Evolutionary conservation across 2,113 vertebrate species (phyloP), one percentile per base, ranked within the genome.

Genomic region (Dinomys branickii): DNA sequence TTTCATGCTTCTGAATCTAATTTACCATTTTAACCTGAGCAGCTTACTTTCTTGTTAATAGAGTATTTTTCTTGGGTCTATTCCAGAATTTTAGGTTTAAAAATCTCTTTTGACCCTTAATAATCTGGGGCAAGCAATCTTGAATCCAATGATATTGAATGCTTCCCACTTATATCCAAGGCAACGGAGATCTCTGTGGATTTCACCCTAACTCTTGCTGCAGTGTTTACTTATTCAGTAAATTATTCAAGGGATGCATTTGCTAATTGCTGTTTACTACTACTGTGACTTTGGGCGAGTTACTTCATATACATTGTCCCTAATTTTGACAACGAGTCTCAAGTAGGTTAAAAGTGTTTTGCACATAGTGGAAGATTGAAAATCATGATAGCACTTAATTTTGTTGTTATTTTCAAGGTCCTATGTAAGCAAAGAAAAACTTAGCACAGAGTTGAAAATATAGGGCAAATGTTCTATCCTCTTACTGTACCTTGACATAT

Each of bases 51-150:
- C 75, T 58, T 69, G 59, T 92, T 87, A 77, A 30, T 33, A 41
- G 82, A 88, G 6, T 90, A 30, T 92, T 97, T 78, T 84, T 95
- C 93, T 85, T 89, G 84, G 58, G 91, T 84, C 85, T 67, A 4
- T 73, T 90, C 52, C 67, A 85, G 58, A 71, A 67, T 85, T 95
- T 87, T 61, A 47, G 67, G 59, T 67, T 81, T 85, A 44, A 94
- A 85, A 77, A 33, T 88, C 63, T 77, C 52, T 44, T 47, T 28
- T 6, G 35, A 88, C 71, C 14, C 52, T 95, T 95, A 67, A 56
- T 90, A 82, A 90, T 33, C 44, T 71, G 58, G 78, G 59, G 24
- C 54, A 54, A 58, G 44, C 77, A 65, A 71, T 78, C 41, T 80
- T 59, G 67, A 91, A n/a, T 85, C 77, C 85, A 54, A 80, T 75